A percentile compares a stretch with the other conserved stretches of the same genome.
Conservation (phyloP, 2,113 vertebrate species). For the Caranx melampygus region DNA sequence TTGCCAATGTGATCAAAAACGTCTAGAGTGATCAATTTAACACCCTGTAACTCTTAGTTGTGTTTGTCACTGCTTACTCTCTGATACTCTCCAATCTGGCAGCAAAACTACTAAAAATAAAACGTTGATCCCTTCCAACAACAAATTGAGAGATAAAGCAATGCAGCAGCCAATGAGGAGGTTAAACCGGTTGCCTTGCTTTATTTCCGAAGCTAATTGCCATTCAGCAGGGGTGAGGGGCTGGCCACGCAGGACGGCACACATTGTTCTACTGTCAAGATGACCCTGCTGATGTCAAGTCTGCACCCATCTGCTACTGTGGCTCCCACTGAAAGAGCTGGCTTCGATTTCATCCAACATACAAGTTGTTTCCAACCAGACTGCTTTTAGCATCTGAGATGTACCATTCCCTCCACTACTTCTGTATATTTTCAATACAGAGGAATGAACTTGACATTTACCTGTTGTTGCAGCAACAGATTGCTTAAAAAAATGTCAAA, state of each 20-base stretch:
- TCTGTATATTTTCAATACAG: neutral
- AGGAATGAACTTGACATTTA: neutral
- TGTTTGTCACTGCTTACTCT: too few relatives aligned
- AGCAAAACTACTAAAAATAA: neutral
- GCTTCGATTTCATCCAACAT: neutral
- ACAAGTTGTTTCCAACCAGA: neutral
- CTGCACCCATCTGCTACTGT: conserved; percentile 51
- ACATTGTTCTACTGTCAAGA: conserved; percentile 46
- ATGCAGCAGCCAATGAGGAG: conserved; percentile 39
- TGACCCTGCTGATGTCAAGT: conserved; percentile 59
- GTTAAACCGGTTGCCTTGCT: conserved; percentile 32
- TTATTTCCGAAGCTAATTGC: conserved; percentile 60
- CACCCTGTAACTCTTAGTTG: too few relatives aligned
- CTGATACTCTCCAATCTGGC: neutral
- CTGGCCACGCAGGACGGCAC: conserved; percentile 43
- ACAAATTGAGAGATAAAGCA: conserved; percentile 14
- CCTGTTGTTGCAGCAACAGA: neutral
- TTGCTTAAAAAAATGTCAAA: neutral
- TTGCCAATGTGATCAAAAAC: neutral
- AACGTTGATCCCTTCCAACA: conserved; percentile 25
- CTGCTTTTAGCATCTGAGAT: neutral
- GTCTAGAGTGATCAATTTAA: neutral
- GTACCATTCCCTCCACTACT: neutral
- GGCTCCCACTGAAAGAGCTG: conserved; percentile 5
- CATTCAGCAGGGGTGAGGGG: conserved; percentile 54